phyloP scores from a whole-genome alignment of 1,140 invertebrate genomes.

The Zaprionus lachaisei region DNA sequence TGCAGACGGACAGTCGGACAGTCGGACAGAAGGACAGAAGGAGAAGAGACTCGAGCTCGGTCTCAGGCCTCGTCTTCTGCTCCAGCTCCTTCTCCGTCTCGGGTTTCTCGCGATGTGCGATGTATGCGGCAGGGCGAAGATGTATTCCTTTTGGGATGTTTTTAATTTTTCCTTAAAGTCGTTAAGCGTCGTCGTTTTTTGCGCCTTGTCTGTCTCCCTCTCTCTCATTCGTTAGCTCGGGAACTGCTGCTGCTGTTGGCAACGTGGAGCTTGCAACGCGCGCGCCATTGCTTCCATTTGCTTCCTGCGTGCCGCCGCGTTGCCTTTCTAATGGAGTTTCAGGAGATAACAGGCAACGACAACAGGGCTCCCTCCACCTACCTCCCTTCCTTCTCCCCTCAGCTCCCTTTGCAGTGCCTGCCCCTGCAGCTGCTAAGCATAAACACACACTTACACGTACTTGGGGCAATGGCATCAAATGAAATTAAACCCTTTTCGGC shows the following conservation, averaged over 20 bases:
- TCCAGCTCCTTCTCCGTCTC: background rate
- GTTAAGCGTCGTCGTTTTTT: slow-evolving; percentile 76
- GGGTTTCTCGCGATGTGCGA: slow-evolving; percentile 7
- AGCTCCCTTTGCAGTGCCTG: background rate
- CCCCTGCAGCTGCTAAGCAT: slow-evolving; percentile 58
- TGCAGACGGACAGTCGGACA: slow-evolving; percentile 51
- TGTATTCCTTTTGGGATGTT: slow-evolving; percentile 83
- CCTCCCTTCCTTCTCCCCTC: background rate
- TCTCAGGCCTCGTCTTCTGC: slow-evolving; percentile 9
- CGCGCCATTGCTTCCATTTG: slow-evolving; percentile 66
- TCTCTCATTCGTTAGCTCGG: background rate
- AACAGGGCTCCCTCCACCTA: slow-evolving; percentile 28
- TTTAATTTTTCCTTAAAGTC: slow-evolving; percentile 83
- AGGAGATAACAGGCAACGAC: slow-evolving; percentile 72
- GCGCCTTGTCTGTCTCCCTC: slow-evolving; percentile 39
- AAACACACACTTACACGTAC: slow-evolving; percentile 80
- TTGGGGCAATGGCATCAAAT: slow-evolving; percentile 64
- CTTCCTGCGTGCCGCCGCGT: slow-evolving; percentile 66
- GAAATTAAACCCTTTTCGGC: slow-evolving; percentile 82
- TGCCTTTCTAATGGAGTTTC: slow-evolving; percentile 82
- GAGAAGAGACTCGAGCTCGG: slow-evolving; percentile 18
- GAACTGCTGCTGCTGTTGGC: slow-evolving; percentile 43
- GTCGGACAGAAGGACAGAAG: slow-evolving; percentile 21
- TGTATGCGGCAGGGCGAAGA: slow-evolving; percentile 77
- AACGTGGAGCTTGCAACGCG: slow-evolving; percentile 60